phyloP scores from a whole-genome alignment of 2,797 vertebrate species.

The Hafferia zeledoni region DNA sequence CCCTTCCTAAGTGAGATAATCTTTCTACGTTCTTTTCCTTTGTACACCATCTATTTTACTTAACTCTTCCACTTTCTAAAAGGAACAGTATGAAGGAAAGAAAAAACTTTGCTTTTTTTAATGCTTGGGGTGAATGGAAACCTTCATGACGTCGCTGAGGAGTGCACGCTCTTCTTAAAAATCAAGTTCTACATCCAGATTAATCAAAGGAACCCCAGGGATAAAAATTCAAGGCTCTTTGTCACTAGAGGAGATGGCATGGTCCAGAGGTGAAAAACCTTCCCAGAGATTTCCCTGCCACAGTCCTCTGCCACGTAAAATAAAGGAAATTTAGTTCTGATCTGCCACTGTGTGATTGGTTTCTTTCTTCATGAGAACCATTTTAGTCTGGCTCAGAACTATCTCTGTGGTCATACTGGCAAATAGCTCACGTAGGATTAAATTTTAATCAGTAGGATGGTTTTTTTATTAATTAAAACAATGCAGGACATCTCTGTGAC shows the following conservation, averaged over 20 bases:
- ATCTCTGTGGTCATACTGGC: neutral
- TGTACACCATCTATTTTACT: neutral
- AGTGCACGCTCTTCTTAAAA: fast-evolving
- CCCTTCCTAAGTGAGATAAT: neutral
- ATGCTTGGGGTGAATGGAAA: neutral
- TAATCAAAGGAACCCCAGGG: neutral
- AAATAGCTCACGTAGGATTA: neutral
- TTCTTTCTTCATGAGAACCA: neutral
- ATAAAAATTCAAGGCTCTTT: neutral
- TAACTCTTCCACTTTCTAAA: neutral
- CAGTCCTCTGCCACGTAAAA: neutral
- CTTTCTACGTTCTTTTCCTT: neutral
- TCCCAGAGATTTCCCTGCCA: neutral
- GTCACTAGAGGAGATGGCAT: neutral
- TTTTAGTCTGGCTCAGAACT: neutral
- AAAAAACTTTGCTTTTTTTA: neutral
- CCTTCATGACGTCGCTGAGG: neutral
- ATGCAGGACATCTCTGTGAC: neutral
- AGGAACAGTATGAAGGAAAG: neutral
- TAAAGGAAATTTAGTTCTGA: neutral
- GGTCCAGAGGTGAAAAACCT: neutral
- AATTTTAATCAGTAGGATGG: neutral
- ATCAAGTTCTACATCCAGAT: neutral
- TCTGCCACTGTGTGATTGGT: neutral
- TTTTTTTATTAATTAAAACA: neutral